Base-by-base conservation (phyloP, 64 coral and sea anemone genomes). In the Acropora tenuis region DNA sequence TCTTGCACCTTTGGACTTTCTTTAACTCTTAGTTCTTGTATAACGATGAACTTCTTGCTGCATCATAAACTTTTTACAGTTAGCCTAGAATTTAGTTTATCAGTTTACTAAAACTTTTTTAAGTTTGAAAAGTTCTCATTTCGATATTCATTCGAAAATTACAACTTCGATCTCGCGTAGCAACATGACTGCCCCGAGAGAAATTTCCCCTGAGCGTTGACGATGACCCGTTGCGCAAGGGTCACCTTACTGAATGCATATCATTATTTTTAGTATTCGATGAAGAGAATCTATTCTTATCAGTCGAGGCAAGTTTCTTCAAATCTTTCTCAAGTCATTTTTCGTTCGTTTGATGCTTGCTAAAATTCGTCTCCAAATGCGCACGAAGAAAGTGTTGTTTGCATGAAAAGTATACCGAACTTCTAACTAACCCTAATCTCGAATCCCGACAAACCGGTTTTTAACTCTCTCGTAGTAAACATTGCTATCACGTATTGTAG, bases 391-490 rank as follows among this genome's bases (percentile, higher is more conserved):
- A 63, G 16, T 63, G 8, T 11, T 63, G 13, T 13, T 1, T 63
- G 10, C 60, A 12, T 63, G 10, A 55, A 55, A 55, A 55, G 52
- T 55, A 7, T 55, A 10, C 52, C 6, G 5, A 55, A 55, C 5
- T 55, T 10, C 52, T 55, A 7, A 10, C 52, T 7, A 10, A 5
- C 30, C 30, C 30, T 30, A 30, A 10, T 55, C 6, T 55, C 6
- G 10, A 7, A 69, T 85, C 63, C 18, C 65, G 82, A 43, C 46
- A 85, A 85, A 85, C 82, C 82, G 82, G 82, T 85, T 71, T 30
- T 8, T 40, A 5, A 63, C 57, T 41, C 66, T 11, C 17, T 43
- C 41, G 13, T 78, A 78, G 82, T 49, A 85, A 71, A 85, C 63
- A 85, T 11, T 13, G 0, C 44, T 18, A 72, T 85, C 82, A 85